phyloP scores from a whole-genome alignment of 1,140 invertebrate species.

The Acromyrmex charruanus region DNA sequence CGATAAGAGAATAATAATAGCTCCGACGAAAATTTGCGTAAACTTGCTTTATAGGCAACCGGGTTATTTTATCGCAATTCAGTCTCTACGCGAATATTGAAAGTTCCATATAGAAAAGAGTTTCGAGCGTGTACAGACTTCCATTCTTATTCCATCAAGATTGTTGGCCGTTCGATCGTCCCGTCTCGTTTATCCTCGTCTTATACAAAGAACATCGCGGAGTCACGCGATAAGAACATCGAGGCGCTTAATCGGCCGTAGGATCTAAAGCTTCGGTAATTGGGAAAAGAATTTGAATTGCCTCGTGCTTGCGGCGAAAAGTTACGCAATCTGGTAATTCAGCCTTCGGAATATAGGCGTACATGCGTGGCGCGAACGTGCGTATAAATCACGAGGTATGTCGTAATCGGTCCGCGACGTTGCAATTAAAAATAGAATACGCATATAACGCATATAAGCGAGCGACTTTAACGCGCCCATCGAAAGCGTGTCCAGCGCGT shows the following conservation, averaged over 20 bases:
- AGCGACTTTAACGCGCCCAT: constrained; percentile 15
- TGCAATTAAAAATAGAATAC: constrained; percentile 60
- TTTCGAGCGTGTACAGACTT: not conserved
- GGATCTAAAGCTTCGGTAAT: constrained; percentile 56
- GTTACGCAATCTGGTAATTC: constrained; percentile 43
- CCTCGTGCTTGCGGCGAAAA: constrained; percentile 26
- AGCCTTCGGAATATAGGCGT: not conserved
- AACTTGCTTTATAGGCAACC: constrained; percentile 7
- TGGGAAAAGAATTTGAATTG: constrained; percentile 46
- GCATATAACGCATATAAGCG: constrained; percentile 41
- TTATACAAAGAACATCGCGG: not conserved
- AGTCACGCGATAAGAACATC: constrained; percentile 67
- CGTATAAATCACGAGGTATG: constrained; percentile 39
- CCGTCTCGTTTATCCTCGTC: not conserved
- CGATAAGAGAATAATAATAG: constrained; percentile 57
- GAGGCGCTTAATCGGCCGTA: constrained; percentile 18
- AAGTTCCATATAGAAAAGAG: not conserved
- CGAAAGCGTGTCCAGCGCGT: constrained; percentile 15
- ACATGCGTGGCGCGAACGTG: not conserved
- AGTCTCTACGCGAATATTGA: not conserved
- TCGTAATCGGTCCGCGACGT: constrained; percentile 48
- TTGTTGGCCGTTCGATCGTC: not conserved
- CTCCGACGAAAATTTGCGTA: not conserved
- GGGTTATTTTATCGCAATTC: not conserved
- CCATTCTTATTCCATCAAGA: constrained; percentile 17